Conservation (phyloP, 2,888 invertebrate genomes). For the Drosophila diplacantha region DNA sequence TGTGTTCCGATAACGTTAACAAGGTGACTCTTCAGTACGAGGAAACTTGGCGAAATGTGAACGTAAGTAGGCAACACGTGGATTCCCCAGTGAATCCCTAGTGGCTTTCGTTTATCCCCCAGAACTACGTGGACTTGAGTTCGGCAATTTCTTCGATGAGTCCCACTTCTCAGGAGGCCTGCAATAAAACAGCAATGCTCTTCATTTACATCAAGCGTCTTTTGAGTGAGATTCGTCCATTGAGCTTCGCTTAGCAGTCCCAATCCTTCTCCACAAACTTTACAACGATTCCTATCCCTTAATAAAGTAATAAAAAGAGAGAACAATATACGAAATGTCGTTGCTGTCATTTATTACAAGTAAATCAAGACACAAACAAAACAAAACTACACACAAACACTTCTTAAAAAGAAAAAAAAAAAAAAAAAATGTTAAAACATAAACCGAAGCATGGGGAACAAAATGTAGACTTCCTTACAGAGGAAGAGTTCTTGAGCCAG, state of each 20-base stretch:
- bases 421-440: conserved; percentile 18
- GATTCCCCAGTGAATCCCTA: not conserved
- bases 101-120: not conserved
- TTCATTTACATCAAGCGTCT: conserved; percentile 50
- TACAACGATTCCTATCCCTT: conserved; percentile 11
- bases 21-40: conserved; percentile 60
- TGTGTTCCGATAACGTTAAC: conserved; percentile 66
- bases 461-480: conserved; percentile 36
- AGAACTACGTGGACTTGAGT: conserved; percentile 70
- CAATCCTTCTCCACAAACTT: conserved; percentile 5
- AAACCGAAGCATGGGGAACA: conserved; percentile 1
- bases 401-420: conserved; percentile 8
- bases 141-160: conserved; percentile 39
- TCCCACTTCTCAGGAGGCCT: conserved; percentile 10
- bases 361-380: conserved; percentile 1
- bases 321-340: not conserved
- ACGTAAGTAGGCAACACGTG: conserved; percentile 48
- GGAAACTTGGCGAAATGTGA: conserved; percentile 71
- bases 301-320: conserved; percentile 4
- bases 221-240: conserved; percentile 53
- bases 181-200: conserved; percentile 20
- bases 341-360: conserved; percentile 8
- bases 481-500: conserved; percentile 49
- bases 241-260: conserved; percentile 67
- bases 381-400: not conserved